These are phyloP conservation scores for Cataglyphis hispanica DNA, from an alignment of 1,140 invertebrate genomes.

Conservation along the genomic window DNA sequence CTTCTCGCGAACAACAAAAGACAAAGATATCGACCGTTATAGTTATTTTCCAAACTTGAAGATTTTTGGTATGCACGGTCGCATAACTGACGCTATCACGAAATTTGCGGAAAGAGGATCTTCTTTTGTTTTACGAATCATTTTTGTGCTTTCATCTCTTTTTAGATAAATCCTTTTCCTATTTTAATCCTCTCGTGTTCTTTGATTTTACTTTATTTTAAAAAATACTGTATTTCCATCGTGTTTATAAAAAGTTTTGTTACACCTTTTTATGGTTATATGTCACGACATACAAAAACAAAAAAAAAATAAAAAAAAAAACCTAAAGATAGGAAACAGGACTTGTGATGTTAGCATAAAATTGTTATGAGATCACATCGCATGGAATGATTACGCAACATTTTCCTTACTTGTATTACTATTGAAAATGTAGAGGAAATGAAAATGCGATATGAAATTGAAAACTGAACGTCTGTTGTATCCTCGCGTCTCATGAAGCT, in stretches of 20 bases:
- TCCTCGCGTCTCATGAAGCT: slow-evolving; percentile 37
- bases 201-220: neutral
- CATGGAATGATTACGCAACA: neutral
- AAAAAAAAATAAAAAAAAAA: neutral
- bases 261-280: neutral
- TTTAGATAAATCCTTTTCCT: neutral
- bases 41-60: slow-evolving; percentile 27
- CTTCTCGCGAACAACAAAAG: slow-evolving; percentile 5
- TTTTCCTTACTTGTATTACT: neutral
- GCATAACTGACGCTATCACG: slow-evolving; percentile 25
- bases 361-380: neutral
- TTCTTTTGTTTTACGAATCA: neutral
- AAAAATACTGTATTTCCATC: neutral
- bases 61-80: slow-evolving; percentile 24
- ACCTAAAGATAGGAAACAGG: neutral
- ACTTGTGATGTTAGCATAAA: neutral
- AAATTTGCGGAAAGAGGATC: slow-evolving; percentile 7
- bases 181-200: neutral
- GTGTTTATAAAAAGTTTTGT: neutral
- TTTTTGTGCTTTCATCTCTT: neutral
- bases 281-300: too few species aligned
- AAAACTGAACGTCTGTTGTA: slow-evolving; percentile 44
- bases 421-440: slow-evolving; percentile 1
- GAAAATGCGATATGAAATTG: slow-evolving; percentile 22
- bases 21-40: neutral